A percentile compares a stretch with the other conserved stretches of the same genome.
These are phyloP conservation scores for Meloe dianella DNA, from an alignment of 2,888 invertebrate genomes.

Conservation along the genomic window DNA sequence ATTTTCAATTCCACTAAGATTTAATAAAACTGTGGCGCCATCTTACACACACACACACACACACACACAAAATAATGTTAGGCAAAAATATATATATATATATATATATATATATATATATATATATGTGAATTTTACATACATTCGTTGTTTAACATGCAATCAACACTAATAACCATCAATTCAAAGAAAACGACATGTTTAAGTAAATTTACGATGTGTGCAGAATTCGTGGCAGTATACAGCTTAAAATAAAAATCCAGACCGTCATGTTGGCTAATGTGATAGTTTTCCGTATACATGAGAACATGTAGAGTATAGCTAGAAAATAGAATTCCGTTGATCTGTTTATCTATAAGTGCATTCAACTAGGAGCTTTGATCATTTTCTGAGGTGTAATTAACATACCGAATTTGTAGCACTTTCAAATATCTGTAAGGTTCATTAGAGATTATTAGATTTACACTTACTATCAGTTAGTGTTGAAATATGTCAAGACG, in stretches of 20 bases:
- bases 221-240: conserved; percentile 18
- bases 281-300: neutral
- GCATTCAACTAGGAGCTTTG: neutral
- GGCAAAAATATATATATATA: neutral
- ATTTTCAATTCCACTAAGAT: conserved; percentile 1
- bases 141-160: conserved; percentile 17
- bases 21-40: conserved; percentile 7
- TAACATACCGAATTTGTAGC: too few species aligned
- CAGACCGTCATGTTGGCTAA: neutral
- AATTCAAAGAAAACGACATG: conserved; percentile 26
- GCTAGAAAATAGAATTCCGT: neutral
- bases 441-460: too few species aligned
- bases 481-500: too few species aligned
- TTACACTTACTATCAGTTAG: too few species aligned
- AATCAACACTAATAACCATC: conserved; percentile 17
- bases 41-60: neutral
- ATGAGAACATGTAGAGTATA: neutral
- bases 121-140: conserved; percentile 3
- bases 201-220: conserved; percentile 24
- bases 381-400: too few species aligned
- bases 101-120: conserved; percentile 13
- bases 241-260: conserved; percentile 19
- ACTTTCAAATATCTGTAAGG: too few species aligned
- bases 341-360: neutral
- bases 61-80: neutral